Evolutionary conservation across 2,113 vertebrate species (phyloP).

Genomic region (Phalacrocorax carbo): DNA sequence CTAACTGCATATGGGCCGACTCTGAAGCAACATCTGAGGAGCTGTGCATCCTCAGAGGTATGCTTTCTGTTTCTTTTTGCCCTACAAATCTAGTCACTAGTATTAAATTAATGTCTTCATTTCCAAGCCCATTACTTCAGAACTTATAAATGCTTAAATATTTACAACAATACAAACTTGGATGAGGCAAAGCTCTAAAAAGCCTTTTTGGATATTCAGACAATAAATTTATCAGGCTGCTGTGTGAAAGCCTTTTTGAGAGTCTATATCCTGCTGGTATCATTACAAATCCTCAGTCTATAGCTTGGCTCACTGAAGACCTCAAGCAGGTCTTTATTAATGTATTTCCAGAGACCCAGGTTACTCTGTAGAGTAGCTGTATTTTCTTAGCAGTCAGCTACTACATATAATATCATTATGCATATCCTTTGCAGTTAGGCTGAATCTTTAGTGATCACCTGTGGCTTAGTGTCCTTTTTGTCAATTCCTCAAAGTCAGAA

Average conservation of each 20-base stretch:
- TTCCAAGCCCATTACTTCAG: background rate
- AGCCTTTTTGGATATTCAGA: background rate
- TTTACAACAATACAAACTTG: background rate
- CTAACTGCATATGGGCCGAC: background rate
- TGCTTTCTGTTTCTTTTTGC: background rate
- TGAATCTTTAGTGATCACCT: background rate
- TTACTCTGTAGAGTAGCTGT: background rate
- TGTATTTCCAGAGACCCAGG: background rate
- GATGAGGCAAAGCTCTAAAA: background rate
- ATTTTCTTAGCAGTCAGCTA: background rate
- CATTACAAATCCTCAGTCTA: background rate
- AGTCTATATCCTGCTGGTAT: background rate
- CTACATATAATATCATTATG: background rate
- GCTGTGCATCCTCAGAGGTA: background rate
- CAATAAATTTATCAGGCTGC: background rate
- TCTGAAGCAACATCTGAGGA: background rate
- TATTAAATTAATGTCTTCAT: background rate
- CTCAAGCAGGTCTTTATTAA: constrained; percentile 10
- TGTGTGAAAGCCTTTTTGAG: background rate
- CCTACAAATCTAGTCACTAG: background rate
- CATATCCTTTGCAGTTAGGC: background rate
- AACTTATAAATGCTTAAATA: background rate
- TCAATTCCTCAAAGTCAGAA: background rate
- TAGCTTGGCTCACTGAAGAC: background rate
- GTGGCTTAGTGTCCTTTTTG: background rate